Base-by-base conservation (phyloP, 2,113 vertebrate species). In the Paedocypris sp. region DNA sequence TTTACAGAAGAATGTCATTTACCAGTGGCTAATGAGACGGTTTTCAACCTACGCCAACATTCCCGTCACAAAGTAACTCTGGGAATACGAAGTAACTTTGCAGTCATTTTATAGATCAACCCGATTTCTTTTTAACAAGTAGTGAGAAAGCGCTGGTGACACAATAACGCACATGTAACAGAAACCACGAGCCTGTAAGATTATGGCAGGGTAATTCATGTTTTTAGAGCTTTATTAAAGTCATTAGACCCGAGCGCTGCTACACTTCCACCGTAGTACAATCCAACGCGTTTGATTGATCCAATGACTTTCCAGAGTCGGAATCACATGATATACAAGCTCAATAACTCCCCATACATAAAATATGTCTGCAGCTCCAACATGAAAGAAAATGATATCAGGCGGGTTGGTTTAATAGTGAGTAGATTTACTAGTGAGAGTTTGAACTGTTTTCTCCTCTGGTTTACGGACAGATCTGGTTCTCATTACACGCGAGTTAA, bases 341-440 rank as follows among this genome's bases (percentile, higher is more conserved):
- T 75, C 69, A 73, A 73, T 52, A 75, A 67, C 68, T 61, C 49
- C 62, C 45, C 38, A 66, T 73, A 64, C 25, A 59, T 62, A 66
- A 58, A 57, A 60, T 7, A 22, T 72, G 62, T 66, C 46, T 29
- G 46, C 36, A 65, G 60, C 60, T 5, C 59, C 64, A 22, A 57
- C 56, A 69, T 75, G 60, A 75, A 69, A 74, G 74, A 66, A 78
- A 77, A 80, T 71, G 59, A 79, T 72, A 78, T 76, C 70, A 35
- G 26, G 66, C 62, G 60, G 66, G 52, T 62, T 66, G 31, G 69
- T 50, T 66, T 62, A 72, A 47, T 75, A 76, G 75, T 70, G 56
- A 70, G 69, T 58, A 67, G 25, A 63, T 82, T 85, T 80, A 83
- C 78, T 77, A 75, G 76, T 75, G 68, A 76, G 68, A 77, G 73